These are phyloP conservation scores for Dolomedes plantarius DNA, from an alignment of 2,888 invertebrate genomes.

Conservation along the genomic window DNA sequence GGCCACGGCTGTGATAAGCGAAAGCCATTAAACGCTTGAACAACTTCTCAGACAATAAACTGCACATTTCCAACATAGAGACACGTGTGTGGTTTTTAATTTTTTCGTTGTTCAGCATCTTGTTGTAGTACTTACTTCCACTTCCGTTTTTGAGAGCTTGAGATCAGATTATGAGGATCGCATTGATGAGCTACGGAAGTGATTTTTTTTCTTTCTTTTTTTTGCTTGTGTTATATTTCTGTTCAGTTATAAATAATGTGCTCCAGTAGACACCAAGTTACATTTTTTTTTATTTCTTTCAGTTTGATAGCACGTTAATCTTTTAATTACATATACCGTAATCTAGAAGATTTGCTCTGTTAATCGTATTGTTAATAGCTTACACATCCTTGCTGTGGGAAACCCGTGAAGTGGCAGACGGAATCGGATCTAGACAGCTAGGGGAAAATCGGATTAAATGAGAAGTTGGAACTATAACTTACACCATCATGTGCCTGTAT, in stretches of 20 bases:
- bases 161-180: conserved; percentile 13
- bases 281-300: not conserved
- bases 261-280: not conserved
- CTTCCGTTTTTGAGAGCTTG: conserved; percentile 6
- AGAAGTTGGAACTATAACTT: too few species aligned
- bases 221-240: not conserved
- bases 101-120: conserved; percentile 11
- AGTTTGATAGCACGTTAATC: not conserved
- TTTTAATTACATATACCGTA: not conserved
- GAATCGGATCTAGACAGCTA: not conserved
- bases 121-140: not conserved
- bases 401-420: not conserved
- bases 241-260: not conserved
- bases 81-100: not conserved
- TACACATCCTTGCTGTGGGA: not conserved
- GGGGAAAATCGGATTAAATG: not conserved
- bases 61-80: conserved; percentile 13
- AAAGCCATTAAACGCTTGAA: conserved; percentile 20
- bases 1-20: not conserved
- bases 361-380: not conserved
- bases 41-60: conserved; percentile 20
- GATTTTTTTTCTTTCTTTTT: not conserved
- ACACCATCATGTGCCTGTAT: too few species aligned
- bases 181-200: not conserved
- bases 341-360: not conserved